Conservation (phyloP, 1,140 invertebrate species). For the Eupristina koningsbergeri region DNA sequence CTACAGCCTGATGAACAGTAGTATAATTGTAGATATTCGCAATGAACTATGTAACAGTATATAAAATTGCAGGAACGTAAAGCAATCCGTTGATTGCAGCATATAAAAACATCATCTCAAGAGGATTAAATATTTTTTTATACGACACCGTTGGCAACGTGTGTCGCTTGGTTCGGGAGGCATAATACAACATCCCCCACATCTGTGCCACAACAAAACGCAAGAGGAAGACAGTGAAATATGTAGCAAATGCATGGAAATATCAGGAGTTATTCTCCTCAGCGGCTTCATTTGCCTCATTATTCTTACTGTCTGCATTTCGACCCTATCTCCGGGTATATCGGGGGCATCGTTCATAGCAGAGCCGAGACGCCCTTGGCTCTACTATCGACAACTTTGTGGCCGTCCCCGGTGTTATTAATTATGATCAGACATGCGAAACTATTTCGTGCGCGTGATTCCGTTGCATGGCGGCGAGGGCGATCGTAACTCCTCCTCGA, state of each 20-base stretch:
- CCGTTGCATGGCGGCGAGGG: neutral
- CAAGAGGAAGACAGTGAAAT: neutral
- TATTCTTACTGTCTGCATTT: neutral
- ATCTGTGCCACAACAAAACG: neutral
- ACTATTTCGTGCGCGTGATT: conserved; percentile 59
- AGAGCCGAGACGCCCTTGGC: neutral
- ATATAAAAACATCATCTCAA: neutral
- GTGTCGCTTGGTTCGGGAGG: too few species aligned
- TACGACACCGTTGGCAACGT: neutral
- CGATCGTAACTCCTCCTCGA: conserved; percentile 20
- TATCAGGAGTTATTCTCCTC: neutral
- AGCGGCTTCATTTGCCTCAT: neutral
- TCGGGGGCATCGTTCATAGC: neutral
- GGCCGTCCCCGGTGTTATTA: conserved; percentile 65
- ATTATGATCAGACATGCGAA: conserved; percentile 73
- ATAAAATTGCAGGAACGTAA: neutral
- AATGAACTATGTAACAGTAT: too few species aligned
- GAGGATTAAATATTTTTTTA: neutral
- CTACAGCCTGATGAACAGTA: neutral
- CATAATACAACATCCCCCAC: neutral
- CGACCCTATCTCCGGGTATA: neutral
- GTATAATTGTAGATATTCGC: too few species aligned
- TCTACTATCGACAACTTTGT: conserved; percentile 17
- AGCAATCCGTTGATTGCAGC: neutral
- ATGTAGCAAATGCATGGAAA: neutral